These are phyloP conservation scores for Delphinapterus leucas DNA, from an alignment of 2,113 vertebrate genomes.

Conservation along the genomic window DNA sequence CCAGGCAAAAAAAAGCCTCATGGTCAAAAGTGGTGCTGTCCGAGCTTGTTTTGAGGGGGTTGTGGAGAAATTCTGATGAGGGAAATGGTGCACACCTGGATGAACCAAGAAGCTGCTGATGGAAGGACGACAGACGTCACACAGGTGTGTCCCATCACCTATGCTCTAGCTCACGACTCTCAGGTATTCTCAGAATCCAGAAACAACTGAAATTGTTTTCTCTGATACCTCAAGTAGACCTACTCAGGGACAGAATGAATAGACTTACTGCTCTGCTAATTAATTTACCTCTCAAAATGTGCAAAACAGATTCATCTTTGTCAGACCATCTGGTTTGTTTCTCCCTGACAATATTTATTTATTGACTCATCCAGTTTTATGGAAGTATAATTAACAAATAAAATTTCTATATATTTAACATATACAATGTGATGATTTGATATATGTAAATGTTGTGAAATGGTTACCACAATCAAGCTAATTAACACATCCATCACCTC, in stretches of 20 bases:
- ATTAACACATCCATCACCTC: neutral
- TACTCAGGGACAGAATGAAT: neutral
- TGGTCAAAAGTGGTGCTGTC: neutral
- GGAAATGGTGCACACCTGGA: neutral
- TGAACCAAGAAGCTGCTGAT: neutral
- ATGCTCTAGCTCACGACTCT: neutral
- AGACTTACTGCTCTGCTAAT: neutral
- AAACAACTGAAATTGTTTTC: neutral
- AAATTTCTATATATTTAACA: neutral
- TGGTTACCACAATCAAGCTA: neutral
- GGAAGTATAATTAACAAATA: neutral
- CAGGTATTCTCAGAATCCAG: neutral
- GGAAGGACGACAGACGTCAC: neutral
- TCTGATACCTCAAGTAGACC: neutral
- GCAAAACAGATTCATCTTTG: neutral
- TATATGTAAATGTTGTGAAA: neutral
- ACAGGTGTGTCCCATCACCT: neutral
- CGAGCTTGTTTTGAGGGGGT: neutral
- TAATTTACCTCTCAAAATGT: neutral
- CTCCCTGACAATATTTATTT: neutral
- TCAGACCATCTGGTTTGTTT: neutral
- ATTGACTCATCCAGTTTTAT: neutral
- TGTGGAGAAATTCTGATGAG: neutral
- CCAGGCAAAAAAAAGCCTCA: neutral
- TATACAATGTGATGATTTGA: neutral